phyloP scores from a whole-genome alignment of 2,797 vertebrate genomes.

The Menidia menidia region DNA sequence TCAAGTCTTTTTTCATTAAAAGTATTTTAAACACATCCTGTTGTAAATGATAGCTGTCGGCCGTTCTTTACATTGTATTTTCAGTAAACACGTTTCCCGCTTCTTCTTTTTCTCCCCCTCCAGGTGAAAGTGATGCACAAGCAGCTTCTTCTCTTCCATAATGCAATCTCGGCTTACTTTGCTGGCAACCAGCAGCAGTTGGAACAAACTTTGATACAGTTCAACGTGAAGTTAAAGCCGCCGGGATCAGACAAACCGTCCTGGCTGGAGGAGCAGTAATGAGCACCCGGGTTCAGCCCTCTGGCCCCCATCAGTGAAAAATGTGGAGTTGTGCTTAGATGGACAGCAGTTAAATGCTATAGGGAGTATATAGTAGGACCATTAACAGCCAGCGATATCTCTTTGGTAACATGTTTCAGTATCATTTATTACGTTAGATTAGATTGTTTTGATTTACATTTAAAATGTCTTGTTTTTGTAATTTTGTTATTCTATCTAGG shows the following conservation, averaged over 20 bases:
- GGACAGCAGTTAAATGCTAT: constrained; percentile 39
- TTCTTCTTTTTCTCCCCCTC: constrained; percentile 3
- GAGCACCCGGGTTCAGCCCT: constrained; percentile 18
- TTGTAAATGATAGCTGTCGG: no score
- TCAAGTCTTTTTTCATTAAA: background rate
- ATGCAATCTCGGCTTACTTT: constrained; percentile 97
- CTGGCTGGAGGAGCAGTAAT: constrained; percentile 98
- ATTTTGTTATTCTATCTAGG: constrained; percentile 56
- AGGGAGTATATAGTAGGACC: constrained; percentile 45
- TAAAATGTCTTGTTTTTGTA: constrained; percentile 37
- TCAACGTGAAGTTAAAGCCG: constrained; percentile 94
- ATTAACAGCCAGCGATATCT: constrained; percentile 38
- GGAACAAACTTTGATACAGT: constrained; percentile 97
- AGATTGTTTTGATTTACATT: constrained; percentile 39
- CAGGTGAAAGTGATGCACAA: constrained; percentile 99
- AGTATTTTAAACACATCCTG: background rate
- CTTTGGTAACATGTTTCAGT: constrained; percentile 60
- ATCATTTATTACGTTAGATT: constrained; percentile 51
- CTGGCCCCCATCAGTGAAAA: constrained; percentile 36
- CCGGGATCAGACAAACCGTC: constrained; percentile 94
- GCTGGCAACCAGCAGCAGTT: constrained; percentile 98
- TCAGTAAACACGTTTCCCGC: background rate
- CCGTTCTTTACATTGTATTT: constrained; percentile 18
- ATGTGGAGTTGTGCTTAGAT: constrained; percentile 30
- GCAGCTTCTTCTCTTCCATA: constrained; percentile 98